A percentile compares a stretch with the other conserved stretches of the same genome.
These are phyloP conservation scores for Polyploca ridens DNA, from an alignment of 2,888 invertebrate genomes.

Conservation along the genomic window DNA sequence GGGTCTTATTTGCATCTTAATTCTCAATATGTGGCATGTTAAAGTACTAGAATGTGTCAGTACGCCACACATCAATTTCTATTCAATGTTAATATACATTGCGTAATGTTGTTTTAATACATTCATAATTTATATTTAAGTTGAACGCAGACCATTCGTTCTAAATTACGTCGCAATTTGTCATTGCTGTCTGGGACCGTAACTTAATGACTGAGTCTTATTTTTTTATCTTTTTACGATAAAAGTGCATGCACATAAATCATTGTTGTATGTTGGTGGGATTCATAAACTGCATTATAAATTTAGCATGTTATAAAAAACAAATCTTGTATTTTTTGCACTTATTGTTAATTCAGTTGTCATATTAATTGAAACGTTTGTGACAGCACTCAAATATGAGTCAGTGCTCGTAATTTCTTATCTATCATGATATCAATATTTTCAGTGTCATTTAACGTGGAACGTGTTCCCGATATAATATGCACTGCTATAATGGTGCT, in stretches of 20 bases:
- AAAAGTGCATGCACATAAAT: background rate
- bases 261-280: background rate
- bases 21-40: conserved; percentile 7
- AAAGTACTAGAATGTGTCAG: background rate
- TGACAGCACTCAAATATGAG: conserved; percentile 7
- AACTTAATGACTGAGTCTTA: background rate
- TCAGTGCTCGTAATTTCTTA: background rate
- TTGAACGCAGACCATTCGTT: conserved; percentile 3
- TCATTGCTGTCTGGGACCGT: conserved; percentile 13
- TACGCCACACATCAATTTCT: conserved; percentile 17
- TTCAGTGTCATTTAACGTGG: background rate
- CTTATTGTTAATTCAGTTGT: background rate
- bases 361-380: conserved; percentile 5
- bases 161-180: conserved; percentile 18
- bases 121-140: conserved; percentile 15
- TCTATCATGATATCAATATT: background rate
- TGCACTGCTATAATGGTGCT: background rate
- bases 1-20: background rate
- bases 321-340: background rate
- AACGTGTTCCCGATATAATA: background rate
- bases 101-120: conserved; percentile 28
- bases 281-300: background rate
- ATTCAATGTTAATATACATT: conserved; percentile 35
- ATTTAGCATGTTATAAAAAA: background rate
- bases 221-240: background rate